Evolutionary conservation across 2,797 vertebrate species (phyloP).

Genomic region (Helarctos malayanus): DNA sequence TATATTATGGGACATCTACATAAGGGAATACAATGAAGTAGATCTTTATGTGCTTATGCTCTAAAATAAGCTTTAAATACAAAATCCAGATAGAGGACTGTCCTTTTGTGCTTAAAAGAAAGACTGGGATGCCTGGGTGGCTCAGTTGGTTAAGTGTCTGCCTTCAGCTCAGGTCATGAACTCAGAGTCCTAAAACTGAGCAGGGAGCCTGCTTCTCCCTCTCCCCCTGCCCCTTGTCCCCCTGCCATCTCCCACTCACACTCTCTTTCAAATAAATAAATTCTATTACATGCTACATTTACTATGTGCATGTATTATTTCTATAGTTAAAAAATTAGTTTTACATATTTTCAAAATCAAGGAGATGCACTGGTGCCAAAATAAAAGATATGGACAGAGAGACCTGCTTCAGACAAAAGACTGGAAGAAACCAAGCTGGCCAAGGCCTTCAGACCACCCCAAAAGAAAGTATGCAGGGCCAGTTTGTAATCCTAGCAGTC

Average conservation of each 20-base stretch:
- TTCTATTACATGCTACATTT: conserved; percentile 20
- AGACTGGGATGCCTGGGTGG: background rate
- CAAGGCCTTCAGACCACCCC: background rate
- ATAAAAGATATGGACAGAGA: conserved; percentile 32
- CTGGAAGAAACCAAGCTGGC: conserved; percentile 1
- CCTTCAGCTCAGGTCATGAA: background rate
- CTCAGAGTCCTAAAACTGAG: background rate
- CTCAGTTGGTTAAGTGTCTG: background rate
- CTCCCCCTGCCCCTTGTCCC: background rate
- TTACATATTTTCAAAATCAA: conserved; percentile 33
- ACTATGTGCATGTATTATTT: background rate
- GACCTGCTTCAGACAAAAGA: background rate
- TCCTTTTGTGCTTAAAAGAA: conserved; percentile 37
- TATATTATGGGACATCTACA: background rate
- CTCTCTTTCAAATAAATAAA: background rate
- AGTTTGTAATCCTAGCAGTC: background rate
- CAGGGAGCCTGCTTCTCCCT: background rate
- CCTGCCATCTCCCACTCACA: accelerated
- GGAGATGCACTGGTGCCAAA: background rate
- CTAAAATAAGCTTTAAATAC: conserved; percentile 43
- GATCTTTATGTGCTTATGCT: background rate
- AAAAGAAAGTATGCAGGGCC: background rate
- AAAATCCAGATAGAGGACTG: conserved; percentile 41
- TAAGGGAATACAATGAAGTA: background rate
- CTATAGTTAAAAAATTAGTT: background rate